These are phyloP conservation scores for Sterrhoptilus dennistouni DNA, from an alignment of 2,113 vertebrate species.

Conservation along the genomic window DNA sequence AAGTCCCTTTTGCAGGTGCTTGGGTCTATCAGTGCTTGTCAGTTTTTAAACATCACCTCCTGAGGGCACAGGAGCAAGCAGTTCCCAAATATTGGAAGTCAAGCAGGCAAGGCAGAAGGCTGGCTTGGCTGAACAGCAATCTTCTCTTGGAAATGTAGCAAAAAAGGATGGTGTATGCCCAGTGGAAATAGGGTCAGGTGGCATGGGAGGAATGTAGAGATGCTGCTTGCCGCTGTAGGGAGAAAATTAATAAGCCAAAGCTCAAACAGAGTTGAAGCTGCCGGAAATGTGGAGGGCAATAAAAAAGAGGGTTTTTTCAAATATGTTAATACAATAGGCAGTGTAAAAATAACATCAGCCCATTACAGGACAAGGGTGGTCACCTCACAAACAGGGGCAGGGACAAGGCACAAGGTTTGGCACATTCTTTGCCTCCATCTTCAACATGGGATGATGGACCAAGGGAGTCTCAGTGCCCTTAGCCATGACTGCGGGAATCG, in stretches of 20 bases:
- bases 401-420: background rate
- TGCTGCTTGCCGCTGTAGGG: background rate
- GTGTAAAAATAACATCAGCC: background rate
- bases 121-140: background rate
- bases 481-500: accelerated
- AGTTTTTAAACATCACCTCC: background rate
- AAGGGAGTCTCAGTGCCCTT: background rate
- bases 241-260: background rate
- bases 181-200: background rate
- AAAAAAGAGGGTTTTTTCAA: background rate
- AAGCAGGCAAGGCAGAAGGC: background rate
- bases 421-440: background rate
- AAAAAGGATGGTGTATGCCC: background rate
- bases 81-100: background rate
- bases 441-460: background rate
- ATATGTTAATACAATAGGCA: background rate
- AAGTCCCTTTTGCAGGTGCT: background rate
- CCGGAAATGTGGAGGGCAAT: background rate
- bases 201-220: background rate
- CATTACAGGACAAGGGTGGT: accelerated
- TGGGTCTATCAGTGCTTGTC: background rate
- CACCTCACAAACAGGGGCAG: background rate
- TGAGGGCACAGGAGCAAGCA: background rate
- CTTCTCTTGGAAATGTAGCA: background rate
- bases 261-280: background rate